A percentile compares a stretch with the other conserved stretches of the same genome.
phyloP scores from a whole-genome alignment of 53 echinoderm and acorn worm genomes.

The Holothuria leucospilota region DNA sequence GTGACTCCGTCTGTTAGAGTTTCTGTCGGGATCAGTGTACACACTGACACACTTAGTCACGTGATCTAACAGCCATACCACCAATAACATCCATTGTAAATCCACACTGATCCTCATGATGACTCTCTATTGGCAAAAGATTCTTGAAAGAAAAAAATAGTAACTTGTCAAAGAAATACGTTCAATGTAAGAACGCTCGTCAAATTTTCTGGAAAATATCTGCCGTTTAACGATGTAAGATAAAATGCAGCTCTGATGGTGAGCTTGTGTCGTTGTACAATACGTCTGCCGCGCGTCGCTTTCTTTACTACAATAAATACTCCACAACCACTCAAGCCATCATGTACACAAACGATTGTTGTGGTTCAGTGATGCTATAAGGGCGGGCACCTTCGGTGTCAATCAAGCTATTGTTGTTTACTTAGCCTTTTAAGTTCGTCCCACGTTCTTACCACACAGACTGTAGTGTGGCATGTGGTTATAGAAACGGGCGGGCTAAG shows the following conservation, averaged over 20 bases:
- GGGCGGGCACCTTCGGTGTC: slow-evolving; percentile 8
- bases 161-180: too few species aligned
- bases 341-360: slow-evolving; percentile 34
- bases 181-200: too few species aligned
- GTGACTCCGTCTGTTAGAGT: neutral
- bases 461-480: too few species aligned
- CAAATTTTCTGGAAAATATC: too few species aligned
- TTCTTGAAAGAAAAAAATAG: too few species aligned
- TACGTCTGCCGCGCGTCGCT: slow-evolving; percentile 12
- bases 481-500: too few species aligned
- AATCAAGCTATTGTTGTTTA: slow-evolving; percentile 21
- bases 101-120: neutral
- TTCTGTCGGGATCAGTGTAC: slow-evolving; percentile 16
- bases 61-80: neutral
- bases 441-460: neutral
- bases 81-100: slow-evolving; percentile 32
- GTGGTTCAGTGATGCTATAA: slow-evolving; percentile 29
- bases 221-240: too few species aligned
- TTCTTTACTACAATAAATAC: slow-evolving; percentile 19
- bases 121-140: too few species aligned
- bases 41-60: slow-evolving; percentile 29
- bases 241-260: too few species aligned
- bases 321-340: slow-evolving; percentile 14
- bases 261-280: too few species aligned
- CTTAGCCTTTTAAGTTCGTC: neutral